Evolutionary conservation across 2,113 vertebrate species (phyloP).

Genomic region (Psephotus haematonotus): DNA sequence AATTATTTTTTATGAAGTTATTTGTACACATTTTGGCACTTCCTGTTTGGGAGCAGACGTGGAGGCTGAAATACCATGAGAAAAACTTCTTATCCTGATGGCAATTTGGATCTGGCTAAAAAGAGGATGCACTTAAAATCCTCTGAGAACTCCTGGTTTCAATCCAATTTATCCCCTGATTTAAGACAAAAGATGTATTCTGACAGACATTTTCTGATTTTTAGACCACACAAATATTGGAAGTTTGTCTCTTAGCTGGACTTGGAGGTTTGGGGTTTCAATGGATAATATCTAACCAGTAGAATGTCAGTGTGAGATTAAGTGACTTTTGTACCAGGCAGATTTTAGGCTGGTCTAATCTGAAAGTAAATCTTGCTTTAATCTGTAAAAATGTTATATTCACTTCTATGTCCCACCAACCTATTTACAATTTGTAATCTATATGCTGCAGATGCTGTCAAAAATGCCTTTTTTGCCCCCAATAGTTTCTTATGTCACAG

Average conservation of each 20-base stretch:
- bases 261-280: neutral
- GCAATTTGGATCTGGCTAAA: slow-evolving; percentile 25
- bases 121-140: slow-evolving; percentile 11
- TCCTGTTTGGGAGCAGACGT: slow-evolving; percentile 50
- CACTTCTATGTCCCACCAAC: neutral
- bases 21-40: slow-evolving; percentile 52
- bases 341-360: neutral
- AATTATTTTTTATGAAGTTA: slow-evolving; percentile 56
- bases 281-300: neutral
- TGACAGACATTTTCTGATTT: neutral
- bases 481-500: slow-evolving; percentile 52
- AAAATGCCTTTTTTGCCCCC: neutral
- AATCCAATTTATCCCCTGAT: neutral
- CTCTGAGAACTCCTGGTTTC: neutral
- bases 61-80: slow-evolving; percentile 53
- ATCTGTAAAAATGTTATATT: neutral
- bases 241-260: neutral
- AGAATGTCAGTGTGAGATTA: neutral
- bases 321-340: neutral
- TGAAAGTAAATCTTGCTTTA: neutral
- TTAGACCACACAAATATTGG: neutral
- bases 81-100: slow-evolving; percentile 54
- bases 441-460: neutral
- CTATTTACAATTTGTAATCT: neutral
- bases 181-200: neutral